These are phyloP conservation scores for Clarias fuscus DNA, from an alignment of 2,797 vertebrate genomes.

Conservation along the genomic window DNA sequence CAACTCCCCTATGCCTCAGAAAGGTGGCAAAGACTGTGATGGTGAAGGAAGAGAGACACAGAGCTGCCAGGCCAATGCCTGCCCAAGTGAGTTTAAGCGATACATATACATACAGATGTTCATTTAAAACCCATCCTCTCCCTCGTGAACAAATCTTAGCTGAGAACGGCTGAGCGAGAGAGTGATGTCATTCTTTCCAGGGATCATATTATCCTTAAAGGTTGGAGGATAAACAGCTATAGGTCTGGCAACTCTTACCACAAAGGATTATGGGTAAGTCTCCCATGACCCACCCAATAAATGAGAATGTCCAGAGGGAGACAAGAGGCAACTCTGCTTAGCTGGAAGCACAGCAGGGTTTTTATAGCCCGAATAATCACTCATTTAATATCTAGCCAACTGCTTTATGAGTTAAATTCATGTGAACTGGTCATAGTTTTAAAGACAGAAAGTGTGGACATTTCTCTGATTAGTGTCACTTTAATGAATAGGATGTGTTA, in stretches of 20 bases:
- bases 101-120: slow-evolving; percentile 31
- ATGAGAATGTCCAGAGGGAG: slow-evolving; percentile 42
- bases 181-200: slow-evolving; percentile 59
- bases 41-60: slow-evolving; percentile 83
- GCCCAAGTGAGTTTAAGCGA: slow-evolving; percentile 58
- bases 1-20: slow-evolving; percentile 86
- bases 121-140: slow-evolving; percentile 40
- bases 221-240: slow-evolving; percentile 41
- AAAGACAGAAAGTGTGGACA: not conserved
- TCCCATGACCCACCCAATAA: slow-evolving; percentile 48
- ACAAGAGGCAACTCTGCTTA: slow-evolving; percentile 34
- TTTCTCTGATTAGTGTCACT: slow-evolving; percentile 16
- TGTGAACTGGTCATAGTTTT: not conserved
- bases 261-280: slow-evolving; percentile 50
- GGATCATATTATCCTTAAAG: slow-evolving; percentile 50
- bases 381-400: slow-evolving; percentile 33
- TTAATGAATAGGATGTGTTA: slow-evolving; percentile 40
- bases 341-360: slow-evolving; percentile 30
- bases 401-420: slow-evolving; percentile 19
- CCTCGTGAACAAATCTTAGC: slow-evolving; percentile 32
- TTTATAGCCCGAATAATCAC: slow-evolving; percentile 22
- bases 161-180: slow-evolving; percentile 15
- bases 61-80: slow-evolving; percentile 58
- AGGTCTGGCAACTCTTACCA: slow-evolving; percentile 38
- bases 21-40: slow-evolving; percentile 82